A percentile compares a stretch with the other conserved stretches of the same genome.
phyloP scores from a whole-genome alignment of 2,797 vertebrate genomes.

The Xerus rutilus region DNA sequence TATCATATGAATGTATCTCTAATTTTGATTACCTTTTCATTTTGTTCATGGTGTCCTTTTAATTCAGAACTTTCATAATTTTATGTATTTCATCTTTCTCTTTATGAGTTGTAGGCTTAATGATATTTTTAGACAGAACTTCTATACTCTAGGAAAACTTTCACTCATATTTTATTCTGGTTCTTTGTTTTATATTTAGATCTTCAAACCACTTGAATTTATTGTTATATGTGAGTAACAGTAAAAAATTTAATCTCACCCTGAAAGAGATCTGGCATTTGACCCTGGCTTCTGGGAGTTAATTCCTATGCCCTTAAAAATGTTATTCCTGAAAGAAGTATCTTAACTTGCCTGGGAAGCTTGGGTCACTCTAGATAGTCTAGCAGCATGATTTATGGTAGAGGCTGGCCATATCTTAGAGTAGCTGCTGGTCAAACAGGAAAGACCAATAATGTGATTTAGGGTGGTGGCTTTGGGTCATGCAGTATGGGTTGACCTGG shows the following conservation, averaged over 20 bases:
- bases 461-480: not conserved
- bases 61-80: not conserved
- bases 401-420: not conserved
- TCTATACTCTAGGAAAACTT: not conserved
- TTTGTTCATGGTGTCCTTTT: not conserved
- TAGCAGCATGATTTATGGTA: not conserved
- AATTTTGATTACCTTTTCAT: slow-evolving; percentile 10
- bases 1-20: not conserved
- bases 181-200: slow-evolving; percentile 37
- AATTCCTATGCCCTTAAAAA: not conserved
- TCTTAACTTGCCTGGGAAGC: not conserved
- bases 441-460: not conserved
- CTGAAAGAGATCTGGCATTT: not conserved
- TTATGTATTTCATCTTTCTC: not conserved
- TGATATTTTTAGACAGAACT: not conserved
- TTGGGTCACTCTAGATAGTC: not conserved
- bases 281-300: not conserved
- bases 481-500: not conserved
- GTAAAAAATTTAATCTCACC: slow-evolving; percentile 38
- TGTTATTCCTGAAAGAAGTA: not conserved
- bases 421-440: not conserved
- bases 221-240: not conserved
- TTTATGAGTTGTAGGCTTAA: not conserved
- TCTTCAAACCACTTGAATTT: not conserved
- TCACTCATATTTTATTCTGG: not conserved